A percentile compares a stretch with the other conserved stretches of the same genome.
Evolutionary conservation across 2,888 invertebrate species (phyloP).

Genomic region (Drosophila melanosoma): DNA sequence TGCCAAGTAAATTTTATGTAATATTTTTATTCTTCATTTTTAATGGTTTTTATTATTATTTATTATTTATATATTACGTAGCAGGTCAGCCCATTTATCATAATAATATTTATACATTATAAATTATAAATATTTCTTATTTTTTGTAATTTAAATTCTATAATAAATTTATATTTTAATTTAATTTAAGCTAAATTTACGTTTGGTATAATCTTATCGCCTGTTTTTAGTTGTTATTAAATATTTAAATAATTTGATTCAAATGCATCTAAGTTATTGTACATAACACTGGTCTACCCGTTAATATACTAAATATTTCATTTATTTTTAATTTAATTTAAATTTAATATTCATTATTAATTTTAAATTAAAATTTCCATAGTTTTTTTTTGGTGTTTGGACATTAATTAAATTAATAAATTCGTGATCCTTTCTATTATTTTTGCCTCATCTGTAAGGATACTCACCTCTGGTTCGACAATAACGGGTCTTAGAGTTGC

Average conservation of each 20-base stretch:
- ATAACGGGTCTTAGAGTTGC: constrained; percentile 83
- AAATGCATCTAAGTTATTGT: neutral
- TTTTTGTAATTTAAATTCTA: no score
- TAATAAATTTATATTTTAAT: no score
- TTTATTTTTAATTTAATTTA: neutral
- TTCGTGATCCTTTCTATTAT: neutral
- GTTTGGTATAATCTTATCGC: no score
- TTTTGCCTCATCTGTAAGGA: neutral
- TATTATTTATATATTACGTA: neutral
- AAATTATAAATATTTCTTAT: no score
- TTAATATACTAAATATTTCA: neutral
- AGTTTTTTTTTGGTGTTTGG: neutral
- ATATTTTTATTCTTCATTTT: neutral
- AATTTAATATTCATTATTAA: neutral
- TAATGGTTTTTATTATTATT: neutral
- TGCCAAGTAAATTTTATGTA: neutral
- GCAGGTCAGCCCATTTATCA: no score
- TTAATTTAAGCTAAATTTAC: no score
- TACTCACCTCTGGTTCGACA: constrained; percentile 83
- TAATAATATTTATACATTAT: no score
- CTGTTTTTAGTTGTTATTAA: no score
- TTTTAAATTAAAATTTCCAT: neutral
- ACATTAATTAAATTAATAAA: neutral
- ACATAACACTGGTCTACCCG: neutral
- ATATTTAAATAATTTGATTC: no score